A percentile compares a stretch with the other conserved stretches of the same genome.
These are phyloP conservation scores for Temnothorax curvispinosus DNA, from an alignment of 1,140 invertebrate species.

Conservation along the genomic window DNA sequence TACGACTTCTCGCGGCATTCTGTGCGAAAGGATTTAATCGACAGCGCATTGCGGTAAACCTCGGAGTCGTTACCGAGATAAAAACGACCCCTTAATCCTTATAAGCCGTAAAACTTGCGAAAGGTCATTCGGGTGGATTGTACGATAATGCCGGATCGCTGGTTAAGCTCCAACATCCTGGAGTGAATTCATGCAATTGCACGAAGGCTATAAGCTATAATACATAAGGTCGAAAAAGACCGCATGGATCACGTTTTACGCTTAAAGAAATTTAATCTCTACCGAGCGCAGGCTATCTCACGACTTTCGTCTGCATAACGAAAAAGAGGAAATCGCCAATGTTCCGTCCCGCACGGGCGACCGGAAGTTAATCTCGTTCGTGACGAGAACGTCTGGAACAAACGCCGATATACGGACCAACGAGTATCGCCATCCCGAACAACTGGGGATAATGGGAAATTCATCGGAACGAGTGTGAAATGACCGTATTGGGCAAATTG, in stretches of 20 bases:
- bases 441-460: conserved; percentile 38
- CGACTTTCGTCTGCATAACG: neutral
- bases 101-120: conserved; percentile 47
- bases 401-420: neutral
- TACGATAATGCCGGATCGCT: conserved; percentile 32
- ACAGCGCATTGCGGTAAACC: conserved; percentile 24
- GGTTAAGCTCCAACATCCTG: neutral
- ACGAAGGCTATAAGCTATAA: neutral
- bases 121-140: conserved; percentile 29
- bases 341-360: neutral
- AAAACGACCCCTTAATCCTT: conserved; percentile 47
- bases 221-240: neutral
- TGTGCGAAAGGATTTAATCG: conserved; percentile 42
- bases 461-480: conserved; percentile 33
- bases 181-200: neutral
- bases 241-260: neutral
- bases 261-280: conserved; percentile 21
- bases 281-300: no score
- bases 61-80: conserved; percentile 10
- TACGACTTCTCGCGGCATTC: neutral
- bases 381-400: conserved; percentile 33
- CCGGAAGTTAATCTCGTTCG: conserved; percentile 43
- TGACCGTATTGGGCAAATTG: conserved; percentile 30
- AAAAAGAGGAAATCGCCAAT: neutral
- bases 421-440: neutral